Conservation (phyloP, 2,888 invertebrate genomes). For the Conus canariensis region DNA sequence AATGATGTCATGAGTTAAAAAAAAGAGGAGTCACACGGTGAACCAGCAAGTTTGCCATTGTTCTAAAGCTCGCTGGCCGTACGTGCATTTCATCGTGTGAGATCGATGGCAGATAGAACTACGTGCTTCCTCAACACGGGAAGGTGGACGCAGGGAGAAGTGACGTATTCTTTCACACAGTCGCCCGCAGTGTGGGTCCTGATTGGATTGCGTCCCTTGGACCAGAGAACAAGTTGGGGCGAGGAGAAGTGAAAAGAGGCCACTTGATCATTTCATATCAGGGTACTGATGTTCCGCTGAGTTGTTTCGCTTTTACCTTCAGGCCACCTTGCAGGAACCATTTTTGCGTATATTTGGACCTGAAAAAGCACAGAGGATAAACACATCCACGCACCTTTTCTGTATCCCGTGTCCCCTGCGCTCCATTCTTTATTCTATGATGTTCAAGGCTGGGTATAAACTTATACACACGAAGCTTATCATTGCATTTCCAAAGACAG, state of each 20-base stretch:
- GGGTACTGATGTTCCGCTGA: neutral
- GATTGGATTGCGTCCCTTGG: slow-evolving; percentile 31
- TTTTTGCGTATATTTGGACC: neutral
- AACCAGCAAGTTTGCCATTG: slow-evolving; percentile 32
- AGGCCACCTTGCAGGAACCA: neutral
- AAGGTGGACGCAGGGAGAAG: neutral
- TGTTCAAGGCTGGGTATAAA: too few relatives aligned
- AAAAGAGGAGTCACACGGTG: neutral
- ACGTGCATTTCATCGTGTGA: slow-evolving; percentile 36
- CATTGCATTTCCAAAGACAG: too few relatives aligned
- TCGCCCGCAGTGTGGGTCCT: neutral
- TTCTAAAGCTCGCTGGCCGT: slow-evolving; percentile 28
- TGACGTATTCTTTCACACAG: slow-evolving; percentile 19
- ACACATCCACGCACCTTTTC: neutral
- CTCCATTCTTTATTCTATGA: too few relatives aligned
- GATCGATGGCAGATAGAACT: slow-evolving; percentile 32
- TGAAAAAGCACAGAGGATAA: neutral
- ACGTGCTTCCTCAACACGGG: neutral
- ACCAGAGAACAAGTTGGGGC: slow-evolving; percentile 9
- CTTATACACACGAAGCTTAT: too few relatives aligned
- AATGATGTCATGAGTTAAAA: neutral
- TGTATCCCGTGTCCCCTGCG: too few relatives aligned
- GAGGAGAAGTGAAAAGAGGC: slow-evolving; percentile 4
- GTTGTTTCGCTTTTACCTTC: neutral
- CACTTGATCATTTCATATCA: slow-evolving; percentile 1